Percentiles rank a stretch among this genome's conserved stretches.
Evolutionary conservation across 2,113 vertebrate genomes (phyloP).

Genomic region (Amblyopsis rosae): DNA sequence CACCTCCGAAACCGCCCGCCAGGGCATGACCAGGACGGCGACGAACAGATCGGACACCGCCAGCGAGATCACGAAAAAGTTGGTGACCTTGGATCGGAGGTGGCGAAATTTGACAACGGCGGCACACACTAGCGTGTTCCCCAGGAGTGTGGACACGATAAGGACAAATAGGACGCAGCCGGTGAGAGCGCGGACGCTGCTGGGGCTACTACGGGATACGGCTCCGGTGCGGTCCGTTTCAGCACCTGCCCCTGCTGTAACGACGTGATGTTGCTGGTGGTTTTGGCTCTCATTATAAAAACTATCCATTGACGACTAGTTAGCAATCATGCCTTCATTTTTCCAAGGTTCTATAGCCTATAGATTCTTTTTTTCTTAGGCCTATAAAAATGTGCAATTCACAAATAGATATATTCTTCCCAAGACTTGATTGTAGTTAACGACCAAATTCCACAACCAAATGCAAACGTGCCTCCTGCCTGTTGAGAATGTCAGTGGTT

Average conservation of each 20-base stretch:
- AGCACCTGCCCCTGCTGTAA: constrained; percentile 16
- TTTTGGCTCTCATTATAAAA: constrained; percentile 29
- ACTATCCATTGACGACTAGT: constrained; percentile 43
- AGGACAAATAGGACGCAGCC: constrained; percentile 77
- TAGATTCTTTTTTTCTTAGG: neutral
- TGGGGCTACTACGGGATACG: neutral
- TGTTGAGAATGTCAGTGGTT: neutral
- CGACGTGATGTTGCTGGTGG: constrained; percentile 17
- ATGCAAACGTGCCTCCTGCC: neutral
- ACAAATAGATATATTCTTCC: neutral
- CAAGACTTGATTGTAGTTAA: neutral
- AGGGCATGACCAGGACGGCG: constrained; percentile 82
- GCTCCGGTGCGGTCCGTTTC: constrained; percentile 28
- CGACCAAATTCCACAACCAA: neutral
- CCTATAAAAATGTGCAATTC: neutral
- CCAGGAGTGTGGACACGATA: constrained; percentile 79
- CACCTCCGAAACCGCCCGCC: constrained; percentile 78
- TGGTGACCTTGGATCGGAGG: constrained; percentile 79
- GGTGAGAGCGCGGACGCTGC: constrained; percentile 65
- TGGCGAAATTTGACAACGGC: constrained; percentile 75
- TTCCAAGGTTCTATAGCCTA: neutral
- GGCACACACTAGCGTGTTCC: constrained; percentile 76
- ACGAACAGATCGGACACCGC: constrained; percentile 81
- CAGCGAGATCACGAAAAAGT: constrained; percentile 81
- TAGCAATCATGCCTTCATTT: constrained; percentile 1